Conservation (phyloP, 2,113 vertebrate species). For the Paracanthobrama guichenoti region DNA sequence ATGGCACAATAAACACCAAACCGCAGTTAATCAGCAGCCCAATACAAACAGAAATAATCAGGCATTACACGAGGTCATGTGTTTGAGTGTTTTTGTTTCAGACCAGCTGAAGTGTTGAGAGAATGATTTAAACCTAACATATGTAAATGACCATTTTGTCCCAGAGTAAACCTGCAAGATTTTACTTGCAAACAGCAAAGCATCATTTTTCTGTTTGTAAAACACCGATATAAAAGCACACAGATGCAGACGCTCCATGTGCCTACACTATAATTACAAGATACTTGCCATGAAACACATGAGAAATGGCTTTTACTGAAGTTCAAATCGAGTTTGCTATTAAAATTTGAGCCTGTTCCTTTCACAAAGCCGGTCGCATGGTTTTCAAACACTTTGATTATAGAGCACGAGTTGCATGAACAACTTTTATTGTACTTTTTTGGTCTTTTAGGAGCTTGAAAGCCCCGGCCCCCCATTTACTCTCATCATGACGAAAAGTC, state of each 20-base stretch:
- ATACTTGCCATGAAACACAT: slow-evolving; percentile 16
- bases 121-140: background rate
- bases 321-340: background rate
- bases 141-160: background rate
- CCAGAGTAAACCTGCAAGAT: background rate
- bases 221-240: background rate
- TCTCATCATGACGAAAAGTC: background rate
- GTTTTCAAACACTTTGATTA: slow-evolving; percentile 10
- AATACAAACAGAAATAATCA: slow-evolving; percentile 6
- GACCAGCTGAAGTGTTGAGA: slow-evolving; percentile 3
- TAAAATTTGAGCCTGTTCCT: background rate
- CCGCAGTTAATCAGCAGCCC: slow-evolving; percentile 20
- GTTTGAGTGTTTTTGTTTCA: background rate
- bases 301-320: background rate
- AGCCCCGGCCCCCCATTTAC: background rate
- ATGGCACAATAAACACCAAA: slow-evolving; percentile 23
- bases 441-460: background rate
- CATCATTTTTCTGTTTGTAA: background rate
- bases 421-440: background rate
- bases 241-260: slow-evolving; percentile 18
- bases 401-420: background rate
- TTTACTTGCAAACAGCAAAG: slow-evolving; percentile 20
- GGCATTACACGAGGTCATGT: background rate
- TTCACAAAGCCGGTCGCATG: background rate
- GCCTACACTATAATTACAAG: slow-evolving; percentile 48